These are phyloP conservation scores for Protosalanx chinensis DNA, from an alignment of 2,797 vertebrate species.

Conservation along the genomic window DNA sequence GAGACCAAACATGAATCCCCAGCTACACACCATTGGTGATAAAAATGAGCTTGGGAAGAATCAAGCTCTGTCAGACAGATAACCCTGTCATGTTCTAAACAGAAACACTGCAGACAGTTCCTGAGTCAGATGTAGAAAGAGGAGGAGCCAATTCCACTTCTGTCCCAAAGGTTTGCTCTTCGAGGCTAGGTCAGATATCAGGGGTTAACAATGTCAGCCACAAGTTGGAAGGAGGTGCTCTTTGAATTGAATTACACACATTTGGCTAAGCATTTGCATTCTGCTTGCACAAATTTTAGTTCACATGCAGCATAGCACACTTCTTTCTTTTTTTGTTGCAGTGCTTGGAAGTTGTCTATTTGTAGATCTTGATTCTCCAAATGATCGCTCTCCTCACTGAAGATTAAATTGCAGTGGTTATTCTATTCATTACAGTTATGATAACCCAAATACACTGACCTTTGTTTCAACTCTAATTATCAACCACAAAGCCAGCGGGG, in stretches of 20 bases:
- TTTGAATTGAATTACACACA: slow-evolving; percentile 33
- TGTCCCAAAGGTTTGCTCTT: background rate
- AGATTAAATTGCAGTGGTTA: too few relatives aligned
- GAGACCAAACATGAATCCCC: slow-evolving; percentile 47
- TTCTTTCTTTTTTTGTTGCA: too few relatives aligned
- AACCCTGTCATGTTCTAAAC: slow-evolving; percentile 40
- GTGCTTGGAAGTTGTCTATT: too few relatives aligned
- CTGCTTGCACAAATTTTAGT: too few relatives aligned
- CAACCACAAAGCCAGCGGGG: slow-evolving; percentile 47
- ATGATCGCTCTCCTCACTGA: too few relatives aligned
- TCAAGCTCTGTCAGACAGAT: slow-evolving; percentile 44
- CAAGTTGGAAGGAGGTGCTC: slow-evolving; percentile 53
- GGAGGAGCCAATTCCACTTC: slow-evolving; percentile 44
- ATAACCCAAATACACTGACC: slow-evolving; percentile 46
- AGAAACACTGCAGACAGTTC: slow-evolving; percentile 11
- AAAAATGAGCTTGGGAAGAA: slow-evolving; percentile 43
- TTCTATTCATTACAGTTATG: too few relatives aligned
- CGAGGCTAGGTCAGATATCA: slow-evolving; percentile 38
- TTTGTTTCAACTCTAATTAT: slow-evolving; percentile 49
- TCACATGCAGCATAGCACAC: too few relatives aligned
- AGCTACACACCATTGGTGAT: slow-evolving; percentile 26
- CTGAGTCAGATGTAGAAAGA: background rate
- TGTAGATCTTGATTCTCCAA: too few relatives aligned
- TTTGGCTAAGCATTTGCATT: too few relatives aligned
- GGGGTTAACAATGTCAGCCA: slow-evolving; percentile 56